Conservation (phyloP, 30 jellyfish, hydroid and myxozoan genomes). For the Cassiopea andromeda region DNA sequence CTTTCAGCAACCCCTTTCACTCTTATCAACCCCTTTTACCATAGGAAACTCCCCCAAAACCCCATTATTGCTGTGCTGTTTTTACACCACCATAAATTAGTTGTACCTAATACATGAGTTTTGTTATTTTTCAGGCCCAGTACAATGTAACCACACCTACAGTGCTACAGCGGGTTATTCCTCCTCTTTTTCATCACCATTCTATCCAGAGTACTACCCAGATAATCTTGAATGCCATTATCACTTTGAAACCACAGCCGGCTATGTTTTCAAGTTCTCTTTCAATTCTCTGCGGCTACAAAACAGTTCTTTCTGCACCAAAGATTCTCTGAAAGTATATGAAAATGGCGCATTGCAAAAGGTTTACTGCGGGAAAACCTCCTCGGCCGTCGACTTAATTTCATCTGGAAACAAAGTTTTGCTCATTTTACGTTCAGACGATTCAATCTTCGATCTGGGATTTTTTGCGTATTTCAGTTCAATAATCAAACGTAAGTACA, state of each 20-base stretch:
- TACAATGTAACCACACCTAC: conserved; percentile 4
- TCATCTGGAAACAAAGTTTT: background rate
- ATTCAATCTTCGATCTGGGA: background rate
- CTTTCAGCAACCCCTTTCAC: background rate
- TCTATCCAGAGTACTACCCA: conserved; percentile 13
- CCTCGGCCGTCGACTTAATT: background rate
- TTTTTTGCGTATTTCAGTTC: background rate
- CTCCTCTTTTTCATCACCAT: background rate
- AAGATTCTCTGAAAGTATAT: conserved; percentile 1
- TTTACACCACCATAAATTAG: background rate
- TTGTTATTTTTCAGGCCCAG: conserved; percentile 1
- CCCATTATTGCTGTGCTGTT: background rate
- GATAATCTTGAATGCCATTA: background rate
- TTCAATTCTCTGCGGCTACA: background rate
- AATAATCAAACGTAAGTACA: background rate
- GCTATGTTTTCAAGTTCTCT: background rate
- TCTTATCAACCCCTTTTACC: background rate
- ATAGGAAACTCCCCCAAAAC: background rate
- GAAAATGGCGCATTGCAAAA: background rate
- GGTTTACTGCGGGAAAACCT: background rate
- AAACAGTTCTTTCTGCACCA: background rate
- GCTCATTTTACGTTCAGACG: background rate
- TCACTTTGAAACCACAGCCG: background rate
- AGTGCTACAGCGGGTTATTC: background rate
- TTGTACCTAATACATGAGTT: background rate